Percentiles rank a stretch among this genome's conserved stretches.
phyloP scores from a whole-genome alignment of 2,888 invertebrate genomes.

The Cinara cedri region DNA sequence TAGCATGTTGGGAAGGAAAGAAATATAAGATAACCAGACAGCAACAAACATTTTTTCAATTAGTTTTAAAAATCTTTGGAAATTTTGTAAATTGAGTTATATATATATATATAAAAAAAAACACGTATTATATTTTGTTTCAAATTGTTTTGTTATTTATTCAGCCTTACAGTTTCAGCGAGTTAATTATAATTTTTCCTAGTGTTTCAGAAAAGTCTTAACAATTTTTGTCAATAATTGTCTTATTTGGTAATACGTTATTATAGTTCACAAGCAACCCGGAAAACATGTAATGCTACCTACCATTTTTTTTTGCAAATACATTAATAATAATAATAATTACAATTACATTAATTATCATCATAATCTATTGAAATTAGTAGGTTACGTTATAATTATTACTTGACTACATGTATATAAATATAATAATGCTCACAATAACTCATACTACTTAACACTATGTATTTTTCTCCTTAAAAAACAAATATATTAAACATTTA shows the following conservation, averaged over 20 bases:
- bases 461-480: constrained; percentile 17
- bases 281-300: constrained; percentile 56
- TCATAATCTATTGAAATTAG: constrained; percentile 47
- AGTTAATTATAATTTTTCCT: constrained; percentile 56
- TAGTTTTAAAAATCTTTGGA: no score
- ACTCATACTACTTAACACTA: constrained; percentile 51
- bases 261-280: constrained; percentile 57
- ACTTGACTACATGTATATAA: constrained; percentile 41
- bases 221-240: constrained; percentile 56
- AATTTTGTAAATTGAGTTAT: background rate
- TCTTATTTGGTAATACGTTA: constrained; percentile 56
- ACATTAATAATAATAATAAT: constrained; percentile 43
- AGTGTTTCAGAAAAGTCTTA: constrained; percentile 57
- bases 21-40: background rate
- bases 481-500: constrained; percentile 31
- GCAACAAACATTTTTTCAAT: background rate
- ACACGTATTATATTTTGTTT: constrained; percentile 53
- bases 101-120: no score
- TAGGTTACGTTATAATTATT: constrained; percentile 45
- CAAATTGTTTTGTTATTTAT: constrained; percentile 57
- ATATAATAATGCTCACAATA: constrained; percentile 55
- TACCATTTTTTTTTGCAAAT: constrained; percentile 39
- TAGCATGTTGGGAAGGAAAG: background rate
- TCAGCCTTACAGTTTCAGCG: constrained; percentile 57
- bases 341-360: constrained; percentile 8